Evolutionary conservation across 2,888 invertebrate species (phyloP).

Genomic region (Trichopria drosophilae): DNA sequence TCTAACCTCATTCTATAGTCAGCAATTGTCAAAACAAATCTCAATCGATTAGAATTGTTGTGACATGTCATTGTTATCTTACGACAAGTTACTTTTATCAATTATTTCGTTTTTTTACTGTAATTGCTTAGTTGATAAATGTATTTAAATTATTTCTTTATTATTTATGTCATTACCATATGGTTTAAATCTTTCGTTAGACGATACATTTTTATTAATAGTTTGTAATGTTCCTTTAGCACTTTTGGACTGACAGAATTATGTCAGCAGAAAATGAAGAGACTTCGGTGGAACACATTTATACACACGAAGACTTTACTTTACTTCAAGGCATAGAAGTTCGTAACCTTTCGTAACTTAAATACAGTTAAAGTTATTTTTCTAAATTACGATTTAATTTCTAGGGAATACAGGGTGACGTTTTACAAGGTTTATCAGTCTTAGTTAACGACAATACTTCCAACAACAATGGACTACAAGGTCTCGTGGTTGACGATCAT

Average conservation of each 20-base stretch:
- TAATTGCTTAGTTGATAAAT: too few species aligned
- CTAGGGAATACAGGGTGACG: constrained; percentile 44
- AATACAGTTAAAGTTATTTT: neutral
- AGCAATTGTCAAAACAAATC: too few species aligned
- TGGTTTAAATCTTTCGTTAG: too few species aligned
- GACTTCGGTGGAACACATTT: constrained; percentile 37
- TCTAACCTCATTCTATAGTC: too few species aligned
- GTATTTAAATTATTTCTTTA: too few species aligned
- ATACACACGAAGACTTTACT: constrained; percentile 42
- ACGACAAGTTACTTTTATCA: too few species aligned
- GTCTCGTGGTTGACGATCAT: constrained; percentile 48
- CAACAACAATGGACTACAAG: constrained; percentile 39
- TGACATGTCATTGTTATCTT: too few species aligned
- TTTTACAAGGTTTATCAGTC: constrained; percentile 49
- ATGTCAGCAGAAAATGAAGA: constrained; percentile 49
- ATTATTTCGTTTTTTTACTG: too few species aligned
- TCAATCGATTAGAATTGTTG: too few species aligned
- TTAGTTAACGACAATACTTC: constrained; percentile 45
- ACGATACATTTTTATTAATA: too few species aligned
- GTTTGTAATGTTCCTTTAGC: neutral
- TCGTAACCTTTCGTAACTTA: constrained; percentile 21
- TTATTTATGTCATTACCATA: too few species aligned
- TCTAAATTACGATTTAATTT: constrained; percentile 1
- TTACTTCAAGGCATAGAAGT: constrained; percentile 45
- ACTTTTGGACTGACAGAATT: constrained; percentile 24